Percentiles rank a stretch among this genome's conserved stretches.
Evolutionary conservation across 2,888 invertebrate species (phyloP).

Genomic region (Ommatoiulus sabulosus): DNA sequence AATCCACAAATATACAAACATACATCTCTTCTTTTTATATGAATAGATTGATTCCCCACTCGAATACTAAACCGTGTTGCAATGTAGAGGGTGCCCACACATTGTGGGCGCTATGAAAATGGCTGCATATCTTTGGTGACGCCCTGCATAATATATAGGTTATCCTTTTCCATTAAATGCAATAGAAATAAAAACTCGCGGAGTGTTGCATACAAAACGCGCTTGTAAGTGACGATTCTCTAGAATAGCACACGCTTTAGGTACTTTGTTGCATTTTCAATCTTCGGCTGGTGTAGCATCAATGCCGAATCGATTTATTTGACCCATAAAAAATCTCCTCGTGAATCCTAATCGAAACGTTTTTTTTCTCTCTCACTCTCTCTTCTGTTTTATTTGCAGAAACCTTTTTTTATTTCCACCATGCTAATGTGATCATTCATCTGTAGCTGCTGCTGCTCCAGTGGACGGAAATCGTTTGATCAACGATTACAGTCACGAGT

Average conservation of each 20-base stretch:
- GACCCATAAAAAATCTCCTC: conserved; percentile 33
- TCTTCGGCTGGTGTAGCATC: not conserved
- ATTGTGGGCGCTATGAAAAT: too few relatives aligned
- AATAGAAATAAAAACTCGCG: not conserved
- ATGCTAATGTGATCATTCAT: conserved; percentile 43
- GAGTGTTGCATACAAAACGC: not conserved
- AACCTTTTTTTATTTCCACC: not conserved
- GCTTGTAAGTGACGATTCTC: not conserved
- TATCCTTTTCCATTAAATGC: not conserved
- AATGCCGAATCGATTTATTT: not conserved
- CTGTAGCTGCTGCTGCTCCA: conserved; percentile 33
- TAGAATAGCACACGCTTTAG: not conserved
- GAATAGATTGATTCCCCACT: too few relatives aligned
- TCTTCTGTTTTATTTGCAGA: conserved; percentile 31
- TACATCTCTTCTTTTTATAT: too few relatives aligned
- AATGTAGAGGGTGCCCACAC: too few relatives aligned
- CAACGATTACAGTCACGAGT: conserved; percentile 43
- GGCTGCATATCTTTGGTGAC: too few relatives aligned
- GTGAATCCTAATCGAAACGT: conserved; percentile 10
- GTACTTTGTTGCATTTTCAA: conserved; percentile 17
- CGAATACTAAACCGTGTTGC: too few relatives aligned
- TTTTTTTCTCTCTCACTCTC: not conserved
- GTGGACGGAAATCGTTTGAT: conserved; percentile 43
- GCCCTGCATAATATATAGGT: not conserved
- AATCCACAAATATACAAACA: too few relatives aligned